These are phyloP conservation scores for Mongoloraphidia duomilia DNA, from an alignment of 2,888 invertebrate genomes.

Conservation along the genomic window DNA sequence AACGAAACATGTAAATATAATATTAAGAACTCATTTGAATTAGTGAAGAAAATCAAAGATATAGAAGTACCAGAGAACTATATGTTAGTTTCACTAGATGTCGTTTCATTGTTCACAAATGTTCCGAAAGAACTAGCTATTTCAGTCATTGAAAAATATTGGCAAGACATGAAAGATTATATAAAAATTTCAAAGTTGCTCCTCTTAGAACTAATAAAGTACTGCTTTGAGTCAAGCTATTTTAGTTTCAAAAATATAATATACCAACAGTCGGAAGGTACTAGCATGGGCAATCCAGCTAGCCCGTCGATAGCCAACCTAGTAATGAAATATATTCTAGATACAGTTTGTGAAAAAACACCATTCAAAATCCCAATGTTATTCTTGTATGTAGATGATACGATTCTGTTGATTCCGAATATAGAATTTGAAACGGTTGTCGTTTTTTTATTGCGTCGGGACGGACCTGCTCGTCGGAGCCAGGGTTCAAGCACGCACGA, in stretches of 20 bases:
- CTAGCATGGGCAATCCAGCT: conserved; percentile 8
- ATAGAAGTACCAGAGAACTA: conserved; percentile 3
- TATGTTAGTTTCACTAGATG: conserved; percentile 5
- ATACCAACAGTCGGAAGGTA: conserved; percentile 5
- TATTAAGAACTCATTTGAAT: conserved; percentile 6
- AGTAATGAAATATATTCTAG: conserved; percentile 6
- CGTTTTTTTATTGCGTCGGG: too few species aligned
- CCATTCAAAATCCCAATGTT: conserved; percentile 1
- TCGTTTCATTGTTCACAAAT: conserved; percentile 7
- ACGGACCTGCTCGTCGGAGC: too few species aligned
- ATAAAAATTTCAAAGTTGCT: conserved; percentile 1
- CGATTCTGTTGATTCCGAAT: conserved; percentile 1
- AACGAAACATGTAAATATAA: conserved; percentile 3
- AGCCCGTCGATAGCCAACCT: conserved; percentile 5
- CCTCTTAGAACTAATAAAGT: conserved; percentile 3
- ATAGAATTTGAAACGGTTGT: background rate
- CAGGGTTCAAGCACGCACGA: too few species aligned
- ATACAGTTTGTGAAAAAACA: background rate
- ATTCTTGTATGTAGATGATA: conserved; percentile 7
- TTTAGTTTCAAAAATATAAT: conserved; percentile 4
- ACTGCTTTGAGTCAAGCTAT: conserved; percentile 7
- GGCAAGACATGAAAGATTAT: conserved; percentile 1
- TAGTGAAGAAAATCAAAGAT: conserved; percentile 2
- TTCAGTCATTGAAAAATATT: conserved; percentile 4
- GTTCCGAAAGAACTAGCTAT: conserved; percentile 9